Evolutionary conservation across 2,797 vertebrate species (phyloP).

Genomic region (Ctenochaetus hawaiiensis): DNA sequence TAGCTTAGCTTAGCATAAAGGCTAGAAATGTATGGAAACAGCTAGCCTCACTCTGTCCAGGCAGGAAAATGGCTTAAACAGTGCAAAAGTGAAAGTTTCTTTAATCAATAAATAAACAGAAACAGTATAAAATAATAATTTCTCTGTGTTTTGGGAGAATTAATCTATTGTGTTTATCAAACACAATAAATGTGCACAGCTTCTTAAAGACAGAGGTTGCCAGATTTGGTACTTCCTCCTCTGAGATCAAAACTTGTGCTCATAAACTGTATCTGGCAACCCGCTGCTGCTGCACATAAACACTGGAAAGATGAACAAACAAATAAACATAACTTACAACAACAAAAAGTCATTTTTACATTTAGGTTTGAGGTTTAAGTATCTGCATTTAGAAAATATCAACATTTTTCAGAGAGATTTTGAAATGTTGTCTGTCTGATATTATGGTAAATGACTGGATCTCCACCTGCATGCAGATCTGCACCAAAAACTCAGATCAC

Average conservation of each 20-base stretch:
- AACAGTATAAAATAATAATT: no score
- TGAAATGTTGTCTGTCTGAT: not conserved
- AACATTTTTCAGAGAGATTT: not conserved
- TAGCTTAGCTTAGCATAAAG: slow-evolving; percentile 23
- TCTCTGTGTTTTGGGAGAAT: not conserved
- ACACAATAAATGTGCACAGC: not conserved
- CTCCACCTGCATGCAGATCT: not conserved
- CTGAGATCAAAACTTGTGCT: not conserved
- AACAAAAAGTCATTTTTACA: not conserved
- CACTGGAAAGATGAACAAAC: not conserved
- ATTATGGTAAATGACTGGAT: not conserved
- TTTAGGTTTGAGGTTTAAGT: not conserved
- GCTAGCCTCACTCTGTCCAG: not conserved
- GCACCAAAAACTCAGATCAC: not conserved
- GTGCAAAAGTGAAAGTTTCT: not conserved
- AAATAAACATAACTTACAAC: not conserved
- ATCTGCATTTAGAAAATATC: not conserved
- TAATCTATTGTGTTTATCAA: not conserved
- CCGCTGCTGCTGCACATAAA: no score
- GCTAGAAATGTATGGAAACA: not conserved
- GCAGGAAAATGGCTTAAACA: not conserved
- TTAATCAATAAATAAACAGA: not conserved
- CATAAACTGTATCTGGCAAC: not conserved
- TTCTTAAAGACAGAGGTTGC: not conserved
- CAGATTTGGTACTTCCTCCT: not conserved